These are phyloP conservation scores for Punctoribates punctum DNA, from an alignment of 2,888 invertebrate species.

Conservation along the genomic window DNA sequence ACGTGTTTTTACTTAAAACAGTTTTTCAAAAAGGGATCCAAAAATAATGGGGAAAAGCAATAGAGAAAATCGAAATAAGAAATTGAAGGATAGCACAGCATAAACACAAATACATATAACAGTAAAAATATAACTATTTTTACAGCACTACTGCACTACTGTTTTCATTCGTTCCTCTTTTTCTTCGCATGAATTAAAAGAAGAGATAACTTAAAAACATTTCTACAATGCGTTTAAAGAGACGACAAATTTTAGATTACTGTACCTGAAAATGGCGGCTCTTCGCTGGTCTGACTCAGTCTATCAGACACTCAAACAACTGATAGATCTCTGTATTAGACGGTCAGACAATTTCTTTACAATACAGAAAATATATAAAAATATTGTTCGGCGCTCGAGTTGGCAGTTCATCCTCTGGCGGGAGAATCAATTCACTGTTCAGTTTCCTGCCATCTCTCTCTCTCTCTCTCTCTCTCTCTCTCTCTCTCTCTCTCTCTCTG, in stretches of 20 bases:
- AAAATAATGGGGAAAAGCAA: neutral
- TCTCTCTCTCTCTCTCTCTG: slow-evolving; percentile 29
- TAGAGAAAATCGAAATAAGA: slow-evolving; percentile 7
- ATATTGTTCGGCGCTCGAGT: neutral
- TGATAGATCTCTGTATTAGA: neutral
- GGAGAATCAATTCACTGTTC: neutral
- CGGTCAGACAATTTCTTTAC: neutral
- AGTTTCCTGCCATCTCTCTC: neutral
- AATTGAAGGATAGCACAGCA: slow-evolving; percentile 1
- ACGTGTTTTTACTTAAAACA: slow-evolving; percentile 9
- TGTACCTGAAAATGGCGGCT: slow-evolving; percentile 21
- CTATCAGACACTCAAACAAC: neutral
- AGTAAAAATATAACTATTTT: neutral
- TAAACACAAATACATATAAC: neutral
- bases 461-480: slow-evolving; percentile 21
- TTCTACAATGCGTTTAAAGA: too few species aligned
- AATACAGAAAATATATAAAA: neutral
- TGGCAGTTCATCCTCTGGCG: neutral
- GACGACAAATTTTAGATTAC: slow-evolving; percentile 8
- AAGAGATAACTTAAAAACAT: neutral
- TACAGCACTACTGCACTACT: too few species aligned
- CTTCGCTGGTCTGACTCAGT: neutral
- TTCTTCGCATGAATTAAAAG: slow-evolving; percentile 2
- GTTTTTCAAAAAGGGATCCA: neutral
- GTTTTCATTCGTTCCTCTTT: neutral